Base-by-base conservation (phyloP, 2,888 invertebrate genomes). In the Oegoconia quadripuncta region DNA sequence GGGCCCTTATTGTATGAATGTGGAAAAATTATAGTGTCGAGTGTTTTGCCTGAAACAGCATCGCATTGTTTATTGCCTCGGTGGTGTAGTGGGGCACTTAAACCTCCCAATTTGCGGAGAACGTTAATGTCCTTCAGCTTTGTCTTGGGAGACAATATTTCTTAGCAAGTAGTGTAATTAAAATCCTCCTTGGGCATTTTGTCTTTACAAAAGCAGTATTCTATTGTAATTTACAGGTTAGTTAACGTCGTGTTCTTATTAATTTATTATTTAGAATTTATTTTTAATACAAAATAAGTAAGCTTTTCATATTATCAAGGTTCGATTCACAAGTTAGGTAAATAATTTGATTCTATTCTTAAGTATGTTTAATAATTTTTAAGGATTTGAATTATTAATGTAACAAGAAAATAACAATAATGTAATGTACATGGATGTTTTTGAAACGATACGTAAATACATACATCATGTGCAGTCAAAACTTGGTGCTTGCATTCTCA, bases 1-100 rank as follows among this genome's bases (percentile, higher is more conserved):
- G 80, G 75, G 13, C 82, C 84, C 84, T 86, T 83, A 82, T 84
- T 83, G 84, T 87, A 84, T 86, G 83, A 84, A 87, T 84, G 87
- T 87, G 82, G 87, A 87, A 86, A 87, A 87, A 86, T 86, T 86
- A 84, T 86, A 76, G 83, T 78, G 74, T 71, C 68, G 72, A 78
- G 67, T 82, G 80, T 82, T 82, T 83, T 76, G 83, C 82, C 78
- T 83, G 82, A 74, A 80, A 84, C 73, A 65, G 71, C 70, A 75
- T 73, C 68, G 73, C 70, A 77, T 84, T 86, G 84, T 86, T 84
- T 83, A 82, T 81, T 73, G 70, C 55, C 64, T 60, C 65, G 60
- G 55, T 63, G 54, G 59, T 63, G 15, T 16, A 22, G 13, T 26
- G 63, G 59, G 69, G 76, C 82, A 84, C 83, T 84, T 81, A 78